phyloP scores from a whole-genome alignment of 2,113 vertebrate genomes.

The Colaptes auratus region DNA sequence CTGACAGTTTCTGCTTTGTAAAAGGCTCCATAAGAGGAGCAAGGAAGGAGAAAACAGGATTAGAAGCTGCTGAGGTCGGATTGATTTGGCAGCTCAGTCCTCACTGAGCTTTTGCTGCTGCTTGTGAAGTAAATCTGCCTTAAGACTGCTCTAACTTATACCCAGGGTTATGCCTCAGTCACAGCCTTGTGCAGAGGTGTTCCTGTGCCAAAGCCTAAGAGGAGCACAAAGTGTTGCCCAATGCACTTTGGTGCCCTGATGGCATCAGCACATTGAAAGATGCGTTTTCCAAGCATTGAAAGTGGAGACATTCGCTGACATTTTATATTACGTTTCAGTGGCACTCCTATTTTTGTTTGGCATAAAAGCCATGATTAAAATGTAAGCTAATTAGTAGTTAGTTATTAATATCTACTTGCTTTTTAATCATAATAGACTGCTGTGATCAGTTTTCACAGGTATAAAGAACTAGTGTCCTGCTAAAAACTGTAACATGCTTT shows the following conservation, averaged over 20 bases:
- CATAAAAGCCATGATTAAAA: background rate
- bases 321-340: constrained; percentile 18
- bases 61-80: background rate
- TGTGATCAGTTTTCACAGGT: constrained; percentile 8
- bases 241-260: background rate
- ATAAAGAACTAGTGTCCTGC: background rate
- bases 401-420: constrained; percentile 12
- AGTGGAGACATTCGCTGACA: constrained; percentile 36
- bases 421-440: constrained; percentile 25
- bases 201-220: background rate
- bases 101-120: background rate
- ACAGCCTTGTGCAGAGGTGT: background rate
- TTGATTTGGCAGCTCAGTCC: background rate
- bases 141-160: background rate
- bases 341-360: constrained; percentile 18
- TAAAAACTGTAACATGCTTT: background rate
- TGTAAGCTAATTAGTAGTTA: constrained; percentile 37
- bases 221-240: background rate
- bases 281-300: constrained; percentile 8
- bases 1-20: background rate
- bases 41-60: background rate
- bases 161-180: background rate
- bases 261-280: background rate
- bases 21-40: background rate
- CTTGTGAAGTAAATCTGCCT: background rate